Evolutionary conservation across 2,888 invertebrate species (phyloP).

Genomic region (Pantelozetes paolii): DNA sequence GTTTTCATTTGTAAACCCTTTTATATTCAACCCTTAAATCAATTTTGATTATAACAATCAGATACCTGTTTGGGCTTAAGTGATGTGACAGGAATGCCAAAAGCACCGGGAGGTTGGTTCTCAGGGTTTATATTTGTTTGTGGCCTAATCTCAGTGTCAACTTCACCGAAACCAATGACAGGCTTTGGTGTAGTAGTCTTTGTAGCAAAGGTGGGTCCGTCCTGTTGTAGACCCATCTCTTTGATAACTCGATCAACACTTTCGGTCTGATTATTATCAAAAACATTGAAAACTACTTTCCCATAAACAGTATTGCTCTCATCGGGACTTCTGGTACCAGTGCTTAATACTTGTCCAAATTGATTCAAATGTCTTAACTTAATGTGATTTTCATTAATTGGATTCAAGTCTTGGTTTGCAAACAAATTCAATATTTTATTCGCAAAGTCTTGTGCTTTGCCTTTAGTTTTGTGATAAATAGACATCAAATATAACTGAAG

Average conservation of each 20-base stretch:
- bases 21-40: too few species aligned
- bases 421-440: background rate
- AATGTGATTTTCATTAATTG: background rate
- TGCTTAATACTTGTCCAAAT: background rate
- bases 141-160: background rate
- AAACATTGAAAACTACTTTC: background rate
- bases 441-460: background rate
- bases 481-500: background rate
- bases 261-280: background rate
- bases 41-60: too few species aligned
- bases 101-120: background rate
- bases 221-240: slow-evolving; percentile 6
- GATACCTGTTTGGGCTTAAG: too few species aligned
- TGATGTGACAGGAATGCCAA: too few species aligned
- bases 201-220: background rate
- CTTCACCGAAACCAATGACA: too few species aligned
- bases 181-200: background rate
- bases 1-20: too few species aligned
- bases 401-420: background rate
- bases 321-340: background rate
- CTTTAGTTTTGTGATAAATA: background rate
- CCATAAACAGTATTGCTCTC: slow-evolving; percentile 2
- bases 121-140: background rate
- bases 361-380: background rate
- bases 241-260: background rate